Conservation (phyloP, 2,888 invertebrate genomes). For the Harpagoxenus sublaevis region DNA sequence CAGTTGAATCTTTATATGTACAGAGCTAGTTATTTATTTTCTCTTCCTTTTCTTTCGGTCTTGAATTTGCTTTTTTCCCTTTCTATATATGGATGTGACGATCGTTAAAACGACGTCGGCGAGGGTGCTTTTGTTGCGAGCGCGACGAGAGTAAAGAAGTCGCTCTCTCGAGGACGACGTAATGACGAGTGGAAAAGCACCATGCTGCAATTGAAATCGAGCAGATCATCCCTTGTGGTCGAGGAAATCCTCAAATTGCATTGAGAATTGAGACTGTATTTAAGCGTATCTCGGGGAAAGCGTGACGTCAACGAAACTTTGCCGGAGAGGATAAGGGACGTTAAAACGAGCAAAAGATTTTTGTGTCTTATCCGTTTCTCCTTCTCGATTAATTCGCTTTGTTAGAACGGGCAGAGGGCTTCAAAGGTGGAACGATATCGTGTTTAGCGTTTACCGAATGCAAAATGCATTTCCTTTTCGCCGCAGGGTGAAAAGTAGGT, state of each 20-base stretch:
- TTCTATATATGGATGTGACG: neutral
- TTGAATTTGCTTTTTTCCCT: constrained; percentile 17
- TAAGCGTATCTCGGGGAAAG: neutral
- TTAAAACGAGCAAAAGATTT: neutral
- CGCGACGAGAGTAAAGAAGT: constrained; percentile 38
- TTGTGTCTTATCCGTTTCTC: neutral
- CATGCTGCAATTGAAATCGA: constrained; percentile 12
- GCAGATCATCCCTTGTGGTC: constrained; percentile 35
- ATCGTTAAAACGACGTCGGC: constrained; percentile 24
- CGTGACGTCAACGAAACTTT: neutral
- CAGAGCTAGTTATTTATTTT: neutral
- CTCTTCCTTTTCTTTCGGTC: neutral
- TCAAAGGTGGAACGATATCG: neutral
- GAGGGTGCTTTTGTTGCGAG: constrained; percentile 11
- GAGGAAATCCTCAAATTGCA: neutral
- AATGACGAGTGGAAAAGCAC: constrained; percentile 29
- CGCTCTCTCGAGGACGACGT: constrained; percentile 14
- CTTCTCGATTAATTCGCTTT: neutral
- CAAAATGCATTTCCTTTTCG: constrained; percentile 31
- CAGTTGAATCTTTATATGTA: neutral
- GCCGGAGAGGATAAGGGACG: neutral
- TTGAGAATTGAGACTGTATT: neutral
- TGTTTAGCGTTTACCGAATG: constrained; percentile 7
- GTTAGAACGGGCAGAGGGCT: neutral
- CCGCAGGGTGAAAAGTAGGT: constrained; percentile 31